phyloP scores from a whole-genome alignment of 2,888 invertebrate genomes.

The Pediacus dermestoides region DNA sequence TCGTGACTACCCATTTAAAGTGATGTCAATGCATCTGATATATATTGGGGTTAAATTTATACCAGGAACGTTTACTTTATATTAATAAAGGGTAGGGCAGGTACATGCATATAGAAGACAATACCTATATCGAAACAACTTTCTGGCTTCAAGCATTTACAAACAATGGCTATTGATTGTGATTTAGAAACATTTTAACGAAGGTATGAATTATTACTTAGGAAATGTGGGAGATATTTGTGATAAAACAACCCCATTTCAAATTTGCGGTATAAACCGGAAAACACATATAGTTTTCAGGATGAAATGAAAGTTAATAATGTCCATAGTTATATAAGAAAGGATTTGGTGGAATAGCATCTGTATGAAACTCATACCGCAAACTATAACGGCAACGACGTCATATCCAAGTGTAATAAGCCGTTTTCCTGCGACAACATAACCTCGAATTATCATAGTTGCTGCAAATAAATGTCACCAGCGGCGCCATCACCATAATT shows the following conservation, averaged over 20 bases:
- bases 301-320: constrained; percentile 4
- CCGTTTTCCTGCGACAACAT: constrained; percentile 1
- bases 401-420: constrained; percentile 8
- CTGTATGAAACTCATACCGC: constrained; percentile 1
- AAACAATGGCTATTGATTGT: too few relatives aligned
- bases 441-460: constrained; percentile 1
- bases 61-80: constrained; percentile 11
- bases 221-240: too few relatives aligned
- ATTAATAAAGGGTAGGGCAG: too few relatives aligned
- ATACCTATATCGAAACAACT: too few relatives aligned
- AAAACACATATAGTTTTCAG: too few relatives aligned
- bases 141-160: too few relatives aligned
- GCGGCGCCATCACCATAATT: too few relatives aligned
- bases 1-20: constrained; percentile 18
- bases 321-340: background rate
- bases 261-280: too few relatives aligned
- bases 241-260: too few relatives aligned
- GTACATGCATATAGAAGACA: too few relatives aligned
- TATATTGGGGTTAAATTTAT: constrained; percentile 13
- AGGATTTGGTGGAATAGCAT: background rate
- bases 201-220: too few relatives aligned
- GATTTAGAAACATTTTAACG: too few relatives aligned
- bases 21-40: constrained; percentile 14
- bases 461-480: constrained; percentile 1
- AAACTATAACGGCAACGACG: constrained; percentile 6